A percentile compares a stretch with the other conserved stretches of the same genome.
Evolutionary conservation across 1,140 invertebrate species (phyloP).

Genomic region (Pogonomyrmex barbatus): DNA sequence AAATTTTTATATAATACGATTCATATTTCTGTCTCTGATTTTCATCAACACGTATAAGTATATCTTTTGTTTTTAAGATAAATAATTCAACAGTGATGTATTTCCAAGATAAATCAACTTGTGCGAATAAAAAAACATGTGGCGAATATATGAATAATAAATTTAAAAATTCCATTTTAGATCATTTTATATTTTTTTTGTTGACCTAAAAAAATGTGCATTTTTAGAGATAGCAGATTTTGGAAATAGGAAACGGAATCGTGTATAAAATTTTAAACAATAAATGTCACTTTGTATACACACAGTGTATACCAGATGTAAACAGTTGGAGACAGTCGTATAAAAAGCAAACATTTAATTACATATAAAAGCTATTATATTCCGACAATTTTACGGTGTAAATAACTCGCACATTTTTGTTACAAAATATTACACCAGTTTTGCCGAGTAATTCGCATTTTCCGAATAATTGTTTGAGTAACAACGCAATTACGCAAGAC

Average conservation of each 20-base stretch:
- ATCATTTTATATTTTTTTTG: slow-evolving; percentile 46
- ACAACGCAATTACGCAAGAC: background rate
- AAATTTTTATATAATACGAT: background rate
- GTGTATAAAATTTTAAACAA: slow-evolving; percentile 45
- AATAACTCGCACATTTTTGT: background rate
- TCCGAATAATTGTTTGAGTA: background rate
- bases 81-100: slow-evolving; percentile 3
- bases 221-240: slow-evolving; percentile 51
- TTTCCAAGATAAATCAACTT: slow-evolving; percentile 40
- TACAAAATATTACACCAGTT: slow-evolving; percentile 24
- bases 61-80: slow-evolving; percentile 2
- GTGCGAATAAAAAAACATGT: slow-evolving; percentile 49
- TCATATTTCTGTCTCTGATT: background rate
- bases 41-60: slow-evolving; percentile 11
- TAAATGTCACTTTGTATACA: background rate
- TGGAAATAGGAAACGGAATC: slow-evolving; percentile 46
- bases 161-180: slow-evolving; percentile 52
- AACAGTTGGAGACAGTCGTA: slow-evolving; percentile 8
- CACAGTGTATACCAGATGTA: background rate
- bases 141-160: slow-evolving; percentile 53
- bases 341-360: background rate
- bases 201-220: slow-evolving; percentile 49
- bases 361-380: background rate
- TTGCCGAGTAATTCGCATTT: slow-evolving; percentile 30
- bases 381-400: background rate